Base-by-base conservation (phyloP, 2,888 invertebrate species). In the Lacanobia wlatinum region DNA sequence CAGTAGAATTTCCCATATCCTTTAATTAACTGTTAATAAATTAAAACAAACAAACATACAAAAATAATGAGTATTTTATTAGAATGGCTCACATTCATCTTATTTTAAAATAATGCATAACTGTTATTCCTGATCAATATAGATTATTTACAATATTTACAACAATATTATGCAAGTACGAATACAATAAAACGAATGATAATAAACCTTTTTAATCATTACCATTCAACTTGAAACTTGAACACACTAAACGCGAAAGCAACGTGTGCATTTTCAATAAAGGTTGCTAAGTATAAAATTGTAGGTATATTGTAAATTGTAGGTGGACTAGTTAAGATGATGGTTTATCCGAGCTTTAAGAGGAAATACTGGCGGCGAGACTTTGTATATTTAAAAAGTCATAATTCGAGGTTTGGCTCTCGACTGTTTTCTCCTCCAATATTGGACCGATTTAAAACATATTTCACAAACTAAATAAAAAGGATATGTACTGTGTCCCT, bases 31-130 rank as follows among this genome's bases (percentile, higher is more conserved):
- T 16, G 1, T 16, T n/a, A 5, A 21, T 64, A 18, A 34, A 53
- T n/a, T 10, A 10, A 60, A 61, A 56, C 10, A 72, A 73, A 52
- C 18, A 43, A 58, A 50, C 14, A 23, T 16, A 43, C 2, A 67
- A 73, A 67, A 77, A 59, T 40, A 64, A 50, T 52, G 73, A 78
- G 78, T 77, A 61, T 78, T 78, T 73, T 40, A 64, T 78, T 21
- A 56, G 43, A 58, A 56, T 56, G 60, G 52, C 50, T 46, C 8
- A 46, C n/a, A 28, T 40, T 28, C 34, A 21, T 38, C 1, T 7
- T 60, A 28, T 38, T 5, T 16, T 21, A 52, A 34, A 56, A 63
- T 14, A 48, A 14, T 21, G 4, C 43, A 55, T 9, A 4, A 38
- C 16, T 48, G 18, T 18, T 1, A 10, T n/a, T 40, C 40, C n/a